Conservation (phyloP, 2,113 vertebrate species). For the Microtus montanus region DNA sequence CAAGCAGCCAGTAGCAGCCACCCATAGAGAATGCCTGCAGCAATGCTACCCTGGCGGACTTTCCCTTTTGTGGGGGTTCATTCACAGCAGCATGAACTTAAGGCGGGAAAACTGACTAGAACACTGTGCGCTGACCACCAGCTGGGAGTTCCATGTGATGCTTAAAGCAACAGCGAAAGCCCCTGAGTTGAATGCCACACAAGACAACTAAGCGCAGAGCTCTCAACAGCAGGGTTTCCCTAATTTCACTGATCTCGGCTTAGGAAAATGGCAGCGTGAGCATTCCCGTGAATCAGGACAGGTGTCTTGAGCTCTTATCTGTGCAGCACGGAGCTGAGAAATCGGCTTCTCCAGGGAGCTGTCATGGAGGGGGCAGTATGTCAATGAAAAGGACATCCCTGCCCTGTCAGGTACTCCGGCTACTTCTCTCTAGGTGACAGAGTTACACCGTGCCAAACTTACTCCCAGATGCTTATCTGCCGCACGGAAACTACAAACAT, state of each 20-base stretch:
- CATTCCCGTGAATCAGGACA: not conserved
- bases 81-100: not conserved
- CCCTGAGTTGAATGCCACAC: not conserved
- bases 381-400: not conserved
- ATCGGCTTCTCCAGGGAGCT: not conserved
- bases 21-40: not conserved
- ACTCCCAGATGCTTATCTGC: not conserved
- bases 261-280: not conserved
- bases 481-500: constrained; percentile 40
- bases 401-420: not conserved
- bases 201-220: not conserved
- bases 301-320: not conserved
- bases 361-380: not conserved
- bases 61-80: not conserved
- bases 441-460: not conserved
- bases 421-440: not conserved
- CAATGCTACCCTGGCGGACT: not conserved
- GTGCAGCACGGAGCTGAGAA: not conserved
- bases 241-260: not conserved
- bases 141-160: not conserved
- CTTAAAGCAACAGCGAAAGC: not conserved
- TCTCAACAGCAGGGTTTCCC: not conserved
- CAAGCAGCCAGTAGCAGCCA: not conserved
- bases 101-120: not conserved
- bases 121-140: not conserved